Evolutionary conservation across 2,113 vertebrate species (phyloP), one percentile per base, ranked within the genome.

Genomic region (Dasyurus viverrinus): DNA sequence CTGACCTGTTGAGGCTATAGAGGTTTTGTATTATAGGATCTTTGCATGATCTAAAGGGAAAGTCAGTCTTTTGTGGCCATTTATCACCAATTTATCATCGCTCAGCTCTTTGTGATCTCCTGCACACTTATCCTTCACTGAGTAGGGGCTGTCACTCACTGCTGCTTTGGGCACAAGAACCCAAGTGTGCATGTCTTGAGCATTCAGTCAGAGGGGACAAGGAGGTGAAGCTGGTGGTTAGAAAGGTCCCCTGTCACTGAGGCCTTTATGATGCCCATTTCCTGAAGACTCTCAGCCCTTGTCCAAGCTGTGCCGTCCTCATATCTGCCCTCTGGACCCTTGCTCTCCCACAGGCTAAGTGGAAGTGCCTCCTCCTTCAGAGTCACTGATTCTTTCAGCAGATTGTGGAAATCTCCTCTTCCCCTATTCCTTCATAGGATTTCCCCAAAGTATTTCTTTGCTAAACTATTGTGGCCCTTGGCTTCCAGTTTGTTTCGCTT

Each of bases 1-100:
- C 91, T 96, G 16, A 50, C 25, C 68, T 54, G 7, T 94, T 0
- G 89, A 14, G 84, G 91, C 84, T 47, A 47, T 90, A 25, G 92
- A 53, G n/a, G 50, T 90, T 30, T 47, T 95, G 92, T 42, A 90
- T 92, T 95, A 68, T 14, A 24, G 50, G 46, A 3, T 57, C 84
- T 94, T 94, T 8, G 30, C 93, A 50, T 94, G 53, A 93, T 93
- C 54, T 96, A 76, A 93, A 76, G 92, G 27, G 30, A 95, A 48
- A 0, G 2, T 91, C 93, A 91, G 68, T 96, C 89, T 94, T 47
- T n/a, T 89, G 47, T 93, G 93, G n/a, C 84, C 89, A 55, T 89
- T 93, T 84, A 22, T 47, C 3, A 92, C 30, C 26, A 89, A 26
- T 92, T 46, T 93, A 55, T 55, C 24, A 55, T 24, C 54, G 8